Evolutionary conservation across 30 jellyfish, hydroid and myxozoan genomes (phyloP).

Genomic region (Hydractinia symbiolongicarpus): DNA sequence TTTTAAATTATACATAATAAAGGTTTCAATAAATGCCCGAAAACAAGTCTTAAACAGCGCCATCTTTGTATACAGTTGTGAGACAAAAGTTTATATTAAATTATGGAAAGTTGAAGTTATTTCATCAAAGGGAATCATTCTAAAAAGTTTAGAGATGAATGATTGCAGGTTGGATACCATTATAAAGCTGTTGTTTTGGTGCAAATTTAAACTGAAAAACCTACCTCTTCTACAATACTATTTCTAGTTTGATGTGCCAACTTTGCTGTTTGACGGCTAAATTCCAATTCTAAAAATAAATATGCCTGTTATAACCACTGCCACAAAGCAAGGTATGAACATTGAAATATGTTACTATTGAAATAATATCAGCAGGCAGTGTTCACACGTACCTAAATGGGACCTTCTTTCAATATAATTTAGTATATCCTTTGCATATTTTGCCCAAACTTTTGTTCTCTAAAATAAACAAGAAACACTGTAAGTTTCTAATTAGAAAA

Average conservation of each 20-base stretch:
- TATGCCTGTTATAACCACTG: background rate
- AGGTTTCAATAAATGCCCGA: too few species aligned
- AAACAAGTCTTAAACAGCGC: too few species aligned
- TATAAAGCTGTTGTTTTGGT: background rate
- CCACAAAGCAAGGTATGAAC: background rate
- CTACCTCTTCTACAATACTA: conserved; percentile 78
- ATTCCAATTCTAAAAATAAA: conserved; percentile 57
- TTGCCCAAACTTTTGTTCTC: conserved; percentile 97
- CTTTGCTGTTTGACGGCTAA: conserved; percentile 52
- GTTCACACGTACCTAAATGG: conserved; percentile 48
- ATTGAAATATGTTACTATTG: too few species aligned
- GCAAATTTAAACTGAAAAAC: background rate
- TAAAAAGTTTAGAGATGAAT: too few species aligned
- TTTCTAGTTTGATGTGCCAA: conserved; percentile 72
- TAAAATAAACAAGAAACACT: conserved; percentile 1
- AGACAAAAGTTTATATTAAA: too few species aligned
- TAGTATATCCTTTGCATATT: conserved; percentile 84
- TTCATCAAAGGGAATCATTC: too few species aligned
- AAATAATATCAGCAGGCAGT: too few species aligned
- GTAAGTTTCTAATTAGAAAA: background rate
- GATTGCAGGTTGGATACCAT: background rate
- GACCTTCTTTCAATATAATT: conserved; percentile 79
- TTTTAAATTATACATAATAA: too few species aligned
- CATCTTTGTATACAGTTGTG: too few species aligned
- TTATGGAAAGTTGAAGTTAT: too few species aligned